Base-by-base conservation (phyloP, 1,140 invertebrate genomes). In the Belonocnema kinseyi region DNA sequence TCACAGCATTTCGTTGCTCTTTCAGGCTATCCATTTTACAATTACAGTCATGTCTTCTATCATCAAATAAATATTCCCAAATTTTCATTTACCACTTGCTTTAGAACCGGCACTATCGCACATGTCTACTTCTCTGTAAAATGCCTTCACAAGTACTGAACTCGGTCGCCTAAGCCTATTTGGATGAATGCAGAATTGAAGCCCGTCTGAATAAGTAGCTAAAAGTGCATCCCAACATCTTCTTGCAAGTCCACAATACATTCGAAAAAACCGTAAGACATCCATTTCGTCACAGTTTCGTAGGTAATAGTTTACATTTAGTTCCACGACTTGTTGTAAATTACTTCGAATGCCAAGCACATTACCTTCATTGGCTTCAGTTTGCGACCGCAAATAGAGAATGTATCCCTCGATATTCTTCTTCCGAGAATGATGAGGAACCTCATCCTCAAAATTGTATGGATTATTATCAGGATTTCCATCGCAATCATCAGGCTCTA, bases 51-150 rank as follows among this genome's bases (percentile, higher is more conserved):
- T 33, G 14, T 61, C 58, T 33, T 61, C 58, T 14, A 33, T 33
- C 21, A 61, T 61, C 26, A 12, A 40, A 61, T 61, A 61, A 5
- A 61, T 26, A 19, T 26, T 61, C 0, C 58, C 58, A 33, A 61
- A 61, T 61, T 61, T 61, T 26, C 21, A 19, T 61, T 61, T 12
- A 2, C 58, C 21, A 61, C 58, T 61, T 33, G 58, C 21, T 61
- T 61, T 61, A 1, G 58, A 61, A 33, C 58, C 58, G 21, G 58
- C 58, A 61, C 21, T 26, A 14, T 61, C 58, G 13, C 58, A 61
- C 21, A 61, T 33, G 13, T 61, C 58, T 0, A 61, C 58, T 40
- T 61, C 58, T 3, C 40, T 12, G 4, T 13, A 61, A 33, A 40
- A 61, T 6, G 16, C 21, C 26, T 61, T 61, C 6, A 61, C 21